Evolutionary conservation across 2,797 vertebrate species (phyloP), one percentile per base, ranked within the genome.

Genomic region (Xyrichtys novacula): DNA sequence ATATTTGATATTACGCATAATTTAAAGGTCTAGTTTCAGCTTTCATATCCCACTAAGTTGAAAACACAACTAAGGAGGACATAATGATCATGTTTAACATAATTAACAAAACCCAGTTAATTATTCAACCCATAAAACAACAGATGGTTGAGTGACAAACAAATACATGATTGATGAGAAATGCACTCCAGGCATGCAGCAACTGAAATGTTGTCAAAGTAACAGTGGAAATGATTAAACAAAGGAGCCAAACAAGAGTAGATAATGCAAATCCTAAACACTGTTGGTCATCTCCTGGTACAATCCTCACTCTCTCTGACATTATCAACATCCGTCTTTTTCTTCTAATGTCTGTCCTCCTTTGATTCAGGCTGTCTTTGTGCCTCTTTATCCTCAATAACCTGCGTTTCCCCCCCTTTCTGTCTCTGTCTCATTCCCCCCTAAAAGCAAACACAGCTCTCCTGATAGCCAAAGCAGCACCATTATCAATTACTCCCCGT

Each of bases 401-500:
- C 59, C 66, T 17, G 26, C 69, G 61, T 3, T 50, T n/a, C 39
- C 32, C 55, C 25, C 50, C 49, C 5, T 65, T 70, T 62, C 44
- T 54, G 61, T 78, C 58, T 48, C 36, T 29, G 25, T 65, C 76
- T 78, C 29, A 8, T 71, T 76, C 67, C 50, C 50, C 50, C 69
- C 58, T 74, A 70, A 87, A 84, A 81, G 82, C 69, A 78, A 78
- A 86, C 66, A 68, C 80, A 81, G 76, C 72, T 74, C 63, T 88
- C 72, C 54, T 53, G 57, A 84, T 80, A 65, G 89, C 77, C 74
- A 81, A 85, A 86, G 76, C 85, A 82, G 85, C 89, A 74, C 80
- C 66, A 53, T 87, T 88, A 91, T 91, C 85, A 92, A 91, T 90
- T 86, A 87, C 90, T 76, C 78, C 67, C 40, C 3, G 48, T 89